A percentile compares a stretch with the other conserved stretches of the same genome.
These are phyloP conservation scores for Pachliopta kotzebuea DNA, from an alignment of 2,888 invertebrate species.

Conservation along the genomic window DNA sequence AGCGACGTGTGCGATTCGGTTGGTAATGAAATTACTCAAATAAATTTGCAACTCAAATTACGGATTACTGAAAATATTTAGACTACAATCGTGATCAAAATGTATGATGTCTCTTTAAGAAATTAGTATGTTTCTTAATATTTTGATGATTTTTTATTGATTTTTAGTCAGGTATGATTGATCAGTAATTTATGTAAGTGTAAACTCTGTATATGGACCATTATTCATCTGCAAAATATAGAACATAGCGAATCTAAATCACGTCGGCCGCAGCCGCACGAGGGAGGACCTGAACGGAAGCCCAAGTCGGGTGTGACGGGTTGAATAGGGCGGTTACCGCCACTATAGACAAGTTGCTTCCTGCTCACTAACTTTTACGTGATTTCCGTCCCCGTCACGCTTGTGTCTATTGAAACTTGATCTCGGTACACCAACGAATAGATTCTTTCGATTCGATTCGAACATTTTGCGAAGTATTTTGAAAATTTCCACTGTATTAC, in stretches of 20 bases:
- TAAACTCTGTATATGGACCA: slow-evolving; percentile 8
- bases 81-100: too few relatives aligned
- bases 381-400: slow-evolving; percentile 34
- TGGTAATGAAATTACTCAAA: slow-evolving; percentile 22
- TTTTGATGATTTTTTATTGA: too few relatives aligned
- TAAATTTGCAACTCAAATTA: slow-evolving; percentile 16
- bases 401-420: slow-evolving; percentile 35
- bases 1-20: slow-evolving; percentile 6
- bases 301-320: slow-evolving; percentile 42
- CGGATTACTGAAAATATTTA: too few relatives aligned
- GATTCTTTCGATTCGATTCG: too few relatives aligned
- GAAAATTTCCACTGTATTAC: too few relatives aligned
- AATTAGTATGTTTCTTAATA: too few relatives aligned
- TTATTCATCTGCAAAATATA: slow-evolving; percentile 24
- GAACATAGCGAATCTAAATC: slow-evolving; percentile 27
- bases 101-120: too few relatives aligned
- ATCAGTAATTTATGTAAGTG: neutral
- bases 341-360: slow-evolving; percentile 36
- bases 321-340: slow-evolving; percentile 38
- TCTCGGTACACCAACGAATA: slow-evolving; percentile 29
- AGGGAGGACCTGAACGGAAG: slow-evolving; percentile 35
- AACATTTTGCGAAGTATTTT: neutral
- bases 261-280: slow-evolving; percentile 29
- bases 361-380: slow-evolving; percentile 41
- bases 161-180: too few relatives aligned